These are phyloP conservation scores for Mercenaria mercenaria DNA, from an alignment of 1,140 invertebrate genomes.

Conservation along the genomic window DNA sequence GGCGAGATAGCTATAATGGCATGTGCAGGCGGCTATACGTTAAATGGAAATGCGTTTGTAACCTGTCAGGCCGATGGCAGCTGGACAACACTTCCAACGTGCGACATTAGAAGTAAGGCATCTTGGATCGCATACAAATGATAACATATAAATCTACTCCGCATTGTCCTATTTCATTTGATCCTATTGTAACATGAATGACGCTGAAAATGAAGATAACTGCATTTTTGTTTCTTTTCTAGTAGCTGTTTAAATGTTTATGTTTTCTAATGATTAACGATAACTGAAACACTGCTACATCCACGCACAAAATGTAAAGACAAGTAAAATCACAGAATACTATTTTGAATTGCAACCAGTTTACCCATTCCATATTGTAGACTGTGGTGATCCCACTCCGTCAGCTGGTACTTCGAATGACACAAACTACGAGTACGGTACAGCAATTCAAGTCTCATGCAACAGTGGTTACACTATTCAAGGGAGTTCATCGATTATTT, in stretches of 20 bases:
- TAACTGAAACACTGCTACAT: too few relatives aligned
- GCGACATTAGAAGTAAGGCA: constrained; percentile 8
- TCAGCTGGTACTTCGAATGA: background rate
- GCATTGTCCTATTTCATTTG: too few relatives aligned
- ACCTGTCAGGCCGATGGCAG: background rate
- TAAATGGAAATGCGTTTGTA: background rate
- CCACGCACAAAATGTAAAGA: too few relatives aligned
- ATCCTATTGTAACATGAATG: too few relatives aligned
- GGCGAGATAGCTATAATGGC: background rate
- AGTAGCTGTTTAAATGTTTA: too few relatives aligned
- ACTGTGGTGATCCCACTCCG: background rate
- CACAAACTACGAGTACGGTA: background rate
- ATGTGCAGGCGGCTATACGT: constrained; percentile 5
- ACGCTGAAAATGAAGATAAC: too few relatives aligned
- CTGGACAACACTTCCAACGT: background rate
- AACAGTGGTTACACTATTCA: background rate
- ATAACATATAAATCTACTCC: too few relatives aligned
- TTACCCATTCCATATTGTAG: background rate
- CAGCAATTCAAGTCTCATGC: background rate
- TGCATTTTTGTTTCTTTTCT: too few relatives aligned
- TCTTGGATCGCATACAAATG: too few relatives aligned
- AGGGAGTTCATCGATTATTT: background rate
- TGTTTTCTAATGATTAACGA: too few relatives aligned
- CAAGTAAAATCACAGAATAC: too few relatives aligned
- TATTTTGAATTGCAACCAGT: too few relatives aligned